A percentile compares a stretch with the other conserved stretches of the same genome.
Evolutionary conservation across 2,113 vertebrate species (phyloP).

Genomic region (Zosterops japonicus): DNA sequence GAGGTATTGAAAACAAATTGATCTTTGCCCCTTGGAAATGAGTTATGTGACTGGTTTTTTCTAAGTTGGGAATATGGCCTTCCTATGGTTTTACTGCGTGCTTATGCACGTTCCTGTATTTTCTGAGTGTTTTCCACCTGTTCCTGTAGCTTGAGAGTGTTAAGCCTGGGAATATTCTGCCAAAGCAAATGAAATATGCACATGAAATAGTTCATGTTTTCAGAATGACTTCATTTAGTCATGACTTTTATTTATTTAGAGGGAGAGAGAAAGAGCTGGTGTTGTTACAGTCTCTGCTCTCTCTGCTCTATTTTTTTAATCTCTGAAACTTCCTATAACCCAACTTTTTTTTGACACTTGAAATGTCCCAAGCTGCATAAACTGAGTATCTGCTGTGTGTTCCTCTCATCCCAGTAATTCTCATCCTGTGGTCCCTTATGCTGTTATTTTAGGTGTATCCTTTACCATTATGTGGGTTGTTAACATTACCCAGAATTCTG

Average conservation of each 20-base stretch:
- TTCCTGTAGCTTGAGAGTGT: neutral
- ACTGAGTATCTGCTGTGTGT: neutral
- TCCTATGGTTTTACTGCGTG: neutral
- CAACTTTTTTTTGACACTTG: neutral
- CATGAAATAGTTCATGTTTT: slow-evolving; percentile 41
- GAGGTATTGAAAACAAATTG: neutral
- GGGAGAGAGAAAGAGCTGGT: neutral
- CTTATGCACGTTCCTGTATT: neutral
- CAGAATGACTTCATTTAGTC: slow-evolving; percentile 50
- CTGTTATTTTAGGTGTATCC: slow-evolving; percentile 4
- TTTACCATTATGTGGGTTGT: neutral
- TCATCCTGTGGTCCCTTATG: neutral
- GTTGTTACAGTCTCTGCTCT: neutral
- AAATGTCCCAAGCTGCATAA: neutral
- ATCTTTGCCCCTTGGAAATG: neutral
- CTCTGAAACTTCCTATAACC: slow-evolving; percentile 6
- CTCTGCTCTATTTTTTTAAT: slow-evolving; percentile 22
- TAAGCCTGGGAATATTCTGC: slow-evolving; percentile 8
- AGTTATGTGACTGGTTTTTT: neutral
- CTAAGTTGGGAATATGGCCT: neutral
- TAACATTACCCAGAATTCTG: neutral
- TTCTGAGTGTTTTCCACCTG: neutral
- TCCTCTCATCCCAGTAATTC: neutral
- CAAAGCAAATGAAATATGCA: slow-evolving; percentile 36
- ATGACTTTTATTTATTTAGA: slow-evolving; percentile 10